Evolutionary conservation across 2,113 vertebrate species (phyloP), one percentile per base, ranked within the genome.

Genomic region (Arenaria interpres): DNA sequence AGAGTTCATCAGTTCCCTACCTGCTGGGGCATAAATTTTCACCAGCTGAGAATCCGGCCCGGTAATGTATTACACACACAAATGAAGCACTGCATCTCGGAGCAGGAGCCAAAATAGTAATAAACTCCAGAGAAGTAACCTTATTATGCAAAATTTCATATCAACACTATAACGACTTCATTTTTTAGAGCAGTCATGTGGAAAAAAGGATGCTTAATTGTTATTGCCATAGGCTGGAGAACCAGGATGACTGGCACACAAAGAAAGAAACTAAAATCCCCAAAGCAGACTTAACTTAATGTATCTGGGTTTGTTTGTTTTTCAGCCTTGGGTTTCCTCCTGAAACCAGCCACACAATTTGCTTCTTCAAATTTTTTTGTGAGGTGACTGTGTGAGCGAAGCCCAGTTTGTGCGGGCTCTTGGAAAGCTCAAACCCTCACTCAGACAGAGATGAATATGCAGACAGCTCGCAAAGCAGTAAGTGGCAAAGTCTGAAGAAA

Each of bases 401-500:
- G 20, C 18, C 32, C 8, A 53, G 0, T 85, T 57, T 76, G 22
- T 41, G 25, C 0, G 0, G 37, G 17, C n/a, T 46, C 56, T 20
- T 43, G 80, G 73, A 86, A 92, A 73, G 69, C 72, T 54, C 63
- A 79, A 74, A 66, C 2, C 12, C 11, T 21, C 27, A 21, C 27
- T n/a, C 1, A 2, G 35, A 37, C 33, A 32, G 30, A 43, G 46
- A 28, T 16, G 69, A 77, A 50, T 0, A 9, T 4, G 33, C 64
- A 74, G 68, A 54, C 59, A 71, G 63, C 45, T 51, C 75, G 37
- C 17, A 43, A 18, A 76, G 22, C 32, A 67, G 64, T n/a, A 63
- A 51, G n/a, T 20, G 33, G 8, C 21, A 14, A 43, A 64, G 30
- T 57, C 48, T 90, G 66, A 88, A 68, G 43, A 69, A 86, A 80